Evolutionary conservation across 2,113 vertebrate species (phyloP), one percentile per base, ranked within the genome.

Genomic region (Panurus biarmicus): DNA sequence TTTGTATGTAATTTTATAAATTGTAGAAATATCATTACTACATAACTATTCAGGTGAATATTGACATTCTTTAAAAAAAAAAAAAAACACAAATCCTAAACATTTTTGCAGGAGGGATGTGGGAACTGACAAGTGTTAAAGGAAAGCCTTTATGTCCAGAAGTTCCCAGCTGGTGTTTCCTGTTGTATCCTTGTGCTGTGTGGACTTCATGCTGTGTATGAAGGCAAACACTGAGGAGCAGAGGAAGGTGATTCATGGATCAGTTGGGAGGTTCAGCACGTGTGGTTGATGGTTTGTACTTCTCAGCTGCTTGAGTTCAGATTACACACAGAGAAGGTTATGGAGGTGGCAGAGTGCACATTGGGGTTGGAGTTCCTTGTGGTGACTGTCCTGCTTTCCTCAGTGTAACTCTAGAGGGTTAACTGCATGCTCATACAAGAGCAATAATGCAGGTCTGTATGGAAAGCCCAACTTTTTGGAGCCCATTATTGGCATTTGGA

Each of bases 401-500:
- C 20, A 60, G 44, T 60, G 29, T 56, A 14, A 7, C 69, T 76
- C 36, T 15, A 51, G 12, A 80, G 72, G 50, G 31, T 38, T 53
- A n/a, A 9, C 23, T 69, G 0, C 1, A 0, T 23, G 53, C 2
- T 53, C 53, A 4, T 33, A 58, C 19, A 11, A 50, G 44, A 64
- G 31, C 47, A 61, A 1, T 47, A 28, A 21, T 4, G 35, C 33
- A 36, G 47, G 56, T 15, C 31, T 9, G 3, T 12, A 14, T 22
- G 51, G 51, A 75, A 53, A 74, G 4, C 42, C 11, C 3, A 9
- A 3, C 28, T n/a, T 64, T n/a, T 22, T 25, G 29, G 14, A 80
- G 80, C 62, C 16, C 16, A 7, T 65, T 11, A 5, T 44, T 72
- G 67, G 44, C 45, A 66, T 33, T 50, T 71, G 75, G 31, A 71